Evolutionary conservation across 2,888 invertebrate species (phyloP), one percentile per base, ranked within the genome.

Genomic region (Zeuzera pyrina): DNA sequence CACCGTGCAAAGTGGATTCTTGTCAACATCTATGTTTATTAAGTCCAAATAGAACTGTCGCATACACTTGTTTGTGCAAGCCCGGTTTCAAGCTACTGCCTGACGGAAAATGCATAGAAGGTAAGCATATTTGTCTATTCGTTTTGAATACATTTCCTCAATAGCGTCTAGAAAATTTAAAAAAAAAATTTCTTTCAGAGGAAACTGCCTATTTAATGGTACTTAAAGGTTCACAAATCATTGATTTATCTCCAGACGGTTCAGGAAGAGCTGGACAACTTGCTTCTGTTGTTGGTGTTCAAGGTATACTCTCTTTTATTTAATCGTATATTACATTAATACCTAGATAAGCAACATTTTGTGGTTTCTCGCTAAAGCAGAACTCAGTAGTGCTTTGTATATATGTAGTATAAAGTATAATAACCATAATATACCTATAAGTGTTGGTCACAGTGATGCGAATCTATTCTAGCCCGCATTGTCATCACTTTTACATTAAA

Each of bases 11-110:
- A 8, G 38, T 39, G 8, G 67, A 49, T 24, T 33, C 68, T 1
- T 99, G 98, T 57, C 91, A 92, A 48, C 98, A 99, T 58, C 83
- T 98, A 2, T 99, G 98, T 63, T 79, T 99, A 13, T 83, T 98
- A 1, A 95, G 96, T 30, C 95, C 95, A 0, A 87, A 87, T 31
- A 68, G 84, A 0, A 60, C 84, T 0, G 67, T 74, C 1, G 92
- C 92, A 0, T 98, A 89, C 64, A 89, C 90, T 0, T 99, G 99
- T 67, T 91, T 92, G 59, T 99, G 98, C 66, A 93, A 93, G 49
- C 92, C 96, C 12, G 98, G 98, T 0, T 95, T 85, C 61, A 89
- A 90, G 53, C 61, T 89, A 10, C 57, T 84, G 14, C 79, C 86
- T 3, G 89, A 90, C 40, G 92, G 91, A 5, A 86, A 87, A 33